Evolutionary conservation across 2,888 invertebrate genomes (phyloP).

Genomic region (Idaea aversata): DNA sequence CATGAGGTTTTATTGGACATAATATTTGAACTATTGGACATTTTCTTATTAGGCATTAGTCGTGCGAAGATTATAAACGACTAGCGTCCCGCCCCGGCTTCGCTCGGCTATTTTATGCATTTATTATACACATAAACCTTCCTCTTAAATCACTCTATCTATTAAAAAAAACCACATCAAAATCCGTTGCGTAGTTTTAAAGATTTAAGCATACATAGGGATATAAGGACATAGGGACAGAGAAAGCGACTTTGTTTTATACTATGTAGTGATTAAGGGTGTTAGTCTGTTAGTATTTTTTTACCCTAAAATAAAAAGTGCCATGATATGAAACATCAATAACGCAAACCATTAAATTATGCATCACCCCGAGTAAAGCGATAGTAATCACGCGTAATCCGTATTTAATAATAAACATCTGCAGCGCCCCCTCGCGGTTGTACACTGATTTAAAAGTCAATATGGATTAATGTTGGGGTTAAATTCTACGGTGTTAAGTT

Average conservation of each 20-base stretch:
- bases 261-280: slow-evolving; percentile 11
- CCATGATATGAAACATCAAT: slow-evolving; percentile 5
- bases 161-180: too few species aligned
- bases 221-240: too few species aligned
- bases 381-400: slow-evolving; percentile 44
- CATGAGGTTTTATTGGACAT: too few species aligned
- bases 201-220: too few species aligned
- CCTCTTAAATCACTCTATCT: too few species aligned
- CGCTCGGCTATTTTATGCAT: too few species aligned
- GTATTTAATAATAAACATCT: slow-evolving; percentile 48
- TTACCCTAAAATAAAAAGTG: slow-evolving; percentile 7
- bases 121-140: too few species aligned
- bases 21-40: too few species aligned
- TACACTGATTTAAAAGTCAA: slow-evolving; percentile 54
- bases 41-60: too few species aligned
- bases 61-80: too few species aligned
- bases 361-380: slow-evolving; percentile 10
- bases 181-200: too few species aligned
- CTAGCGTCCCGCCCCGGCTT: too few species aligned
- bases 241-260: not conserved
- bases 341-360: slow-evolving; percentile 22
- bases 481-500: not conserved
- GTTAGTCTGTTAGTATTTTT: not conserved
- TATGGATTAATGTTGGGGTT: slow-evolving; percentile 27
- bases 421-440: slow-evolving; percentile 28